Base-by-base conservation (phyloP, 1,140 invertebrate species). In the Drosophila bifasciata region DNA sequence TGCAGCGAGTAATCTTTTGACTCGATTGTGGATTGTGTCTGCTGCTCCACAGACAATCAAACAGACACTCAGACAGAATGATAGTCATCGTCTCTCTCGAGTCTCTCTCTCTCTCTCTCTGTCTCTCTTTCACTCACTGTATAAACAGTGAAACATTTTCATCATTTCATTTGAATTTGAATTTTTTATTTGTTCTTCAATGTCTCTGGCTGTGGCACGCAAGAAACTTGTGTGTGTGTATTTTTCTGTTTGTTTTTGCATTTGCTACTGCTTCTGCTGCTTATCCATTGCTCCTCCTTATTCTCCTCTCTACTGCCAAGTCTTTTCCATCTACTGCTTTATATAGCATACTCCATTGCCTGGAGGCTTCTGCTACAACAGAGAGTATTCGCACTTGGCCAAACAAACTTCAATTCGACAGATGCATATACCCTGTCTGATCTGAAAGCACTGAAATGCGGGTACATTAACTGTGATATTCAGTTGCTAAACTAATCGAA, bases 141-240 rank as follows among this genome's bases (percentile, higher is more conserved):
- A 75, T 63, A 72, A 85, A 86, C 81, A 86, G 52, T 86, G 64
- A 77, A 81, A 68, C 77, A 77, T 86, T 80, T 77, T 81, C 74
- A 78, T 78, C 79, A 81, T 88, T 88, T 88, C 79, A 81, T 88
- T 88, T 88, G 74, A 75, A 86, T 88, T 88, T 85, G 80, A 72
- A 75, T 74, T 74, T 88, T 85, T 86, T 76, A 75, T 74, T 74
- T 73, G 58, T 63, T 69, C 66, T 56, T 19, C 50, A 69, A 17
- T 68, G 66, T 69, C 66, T n/a, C n/a, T n/a, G n/a, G n/a, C n/a
- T n/a, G n/a, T 69, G 66, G 62, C 63, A 41, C 50, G 49, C 66
- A 55, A 69, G 66, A 50, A 32, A 16, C 51, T 53, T 53, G 55
- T 76, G 53, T 70, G 40, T 53, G 55, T 76, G 53, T 70, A 44